Evolutionary conservation across 2,888 invertebrate species (phyloP).

Genomic region (Quadriops clusia): DNA sequence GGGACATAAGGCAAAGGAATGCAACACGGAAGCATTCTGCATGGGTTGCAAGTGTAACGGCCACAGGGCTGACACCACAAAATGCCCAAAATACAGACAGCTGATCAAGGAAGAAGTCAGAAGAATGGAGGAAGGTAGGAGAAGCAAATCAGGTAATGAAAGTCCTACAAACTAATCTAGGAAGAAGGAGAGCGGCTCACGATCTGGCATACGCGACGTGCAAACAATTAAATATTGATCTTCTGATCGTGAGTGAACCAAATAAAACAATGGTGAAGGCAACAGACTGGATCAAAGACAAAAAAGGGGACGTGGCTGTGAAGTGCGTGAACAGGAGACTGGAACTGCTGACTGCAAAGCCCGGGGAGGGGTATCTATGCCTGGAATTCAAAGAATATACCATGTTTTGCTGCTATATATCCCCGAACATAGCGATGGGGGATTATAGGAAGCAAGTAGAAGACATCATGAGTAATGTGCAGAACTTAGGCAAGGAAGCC

Average conservation of each 20-base stretch:
- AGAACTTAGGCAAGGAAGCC: no score
- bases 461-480: no score
- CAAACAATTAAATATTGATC: constrained; percentile 3
- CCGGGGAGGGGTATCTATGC: no score
- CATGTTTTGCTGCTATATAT: no score
- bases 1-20: constrained; percentile 6
- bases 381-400: no score
- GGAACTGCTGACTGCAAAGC: neutral
- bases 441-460: no score
- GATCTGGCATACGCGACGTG: constrained; percentile 5
- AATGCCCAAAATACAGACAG: constrained; percentile 2
- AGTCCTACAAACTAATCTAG: constrained; percentile 6
- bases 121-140: no score
- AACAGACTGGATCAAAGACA: constrained; percentile 6
- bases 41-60: constrained; percentile 1
- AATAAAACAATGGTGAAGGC: constrained; percentile 6
- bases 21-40: neutral
- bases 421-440: no score
- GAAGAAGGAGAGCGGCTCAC: no score
- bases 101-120: constrained; percentile 3
- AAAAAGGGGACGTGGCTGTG: constrained; percentile 7
- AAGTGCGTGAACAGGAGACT: constrained; percentile 3
- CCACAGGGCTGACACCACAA: constrained; percentile 1
- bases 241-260: constrained; percentile 5
- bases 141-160: constrained; percentile 1